Conservation (phyloP, 2,888 invertebrate genomes). For the Cheilosia scutellata region DNA sequence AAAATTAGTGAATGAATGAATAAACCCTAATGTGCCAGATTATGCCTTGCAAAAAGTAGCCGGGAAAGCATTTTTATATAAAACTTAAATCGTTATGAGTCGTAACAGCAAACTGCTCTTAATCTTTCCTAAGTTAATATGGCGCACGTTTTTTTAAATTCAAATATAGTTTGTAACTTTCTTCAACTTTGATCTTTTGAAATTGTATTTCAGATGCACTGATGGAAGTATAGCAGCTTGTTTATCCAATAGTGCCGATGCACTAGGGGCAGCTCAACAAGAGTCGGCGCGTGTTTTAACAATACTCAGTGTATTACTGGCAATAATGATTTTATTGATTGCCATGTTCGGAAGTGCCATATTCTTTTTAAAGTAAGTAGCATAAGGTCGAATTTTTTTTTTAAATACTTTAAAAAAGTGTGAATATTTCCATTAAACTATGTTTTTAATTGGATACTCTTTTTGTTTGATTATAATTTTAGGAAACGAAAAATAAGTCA, state of each 20-base stretch:
- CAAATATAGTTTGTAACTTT: not conserved
- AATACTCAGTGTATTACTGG: conserved; percentile 81
- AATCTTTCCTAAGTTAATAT: no score
- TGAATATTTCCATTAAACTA: not conserved
- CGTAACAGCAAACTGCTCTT: no score
- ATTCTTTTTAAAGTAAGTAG: conserved; percentile 84
- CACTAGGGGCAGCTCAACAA: conserved; percentile 79
- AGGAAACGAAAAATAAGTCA: conserved; percentile 85
- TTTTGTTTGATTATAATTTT: conserved; percentile 63
- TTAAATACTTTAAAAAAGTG: not conserved
- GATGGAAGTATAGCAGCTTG: conserved; percentile 81
- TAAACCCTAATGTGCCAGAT: no score
- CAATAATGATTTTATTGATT: conserved; percentile 80
- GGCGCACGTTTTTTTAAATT: no score
- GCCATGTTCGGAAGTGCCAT: conserved; percentile 82
- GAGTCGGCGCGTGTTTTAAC: conserved; percentile 80
- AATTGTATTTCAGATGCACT: conserved; percentile 79
- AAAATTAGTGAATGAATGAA: not conserved
- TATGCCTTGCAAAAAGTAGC: no score
- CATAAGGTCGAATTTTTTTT: not conserved
- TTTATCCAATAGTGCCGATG: conserved; percentile 82
- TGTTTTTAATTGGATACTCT: not conserved
- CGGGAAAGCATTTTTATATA: no score
- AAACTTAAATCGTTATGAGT: no score
- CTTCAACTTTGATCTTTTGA: not conserved